Evolutionary conservation across 2,888 invertebrate species (phyloP), one percentile per base, ranked within the genome.

Genomic region (Drosophila anomelani): DNA sequence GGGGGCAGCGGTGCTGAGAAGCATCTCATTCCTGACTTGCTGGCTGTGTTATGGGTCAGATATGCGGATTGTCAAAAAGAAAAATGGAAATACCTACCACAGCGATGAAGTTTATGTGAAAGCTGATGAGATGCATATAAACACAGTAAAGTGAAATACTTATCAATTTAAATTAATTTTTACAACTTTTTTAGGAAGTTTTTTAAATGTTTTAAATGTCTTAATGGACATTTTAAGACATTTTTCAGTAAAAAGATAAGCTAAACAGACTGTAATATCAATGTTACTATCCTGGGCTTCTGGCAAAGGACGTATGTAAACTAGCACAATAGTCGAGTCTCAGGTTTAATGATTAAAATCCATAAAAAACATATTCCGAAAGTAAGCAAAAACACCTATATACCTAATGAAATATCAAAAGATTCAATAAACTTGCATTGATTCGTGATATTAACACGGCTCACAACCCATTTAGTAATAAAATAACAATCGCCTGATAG

Each of bases 1-100:
- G 54, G 44, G 54, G 66, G 49, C 47, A 34, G 34, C 15, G 41
- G 20, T 26, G 26, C 43, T 58, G 32, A 17, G 60, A 80, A 56
- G 17, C n/a, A 34, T 61, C 38, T 32, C 55, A 44, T 44, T 44
- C 61, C 15, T 20, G 64, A 29, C 26, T 53, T 51, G 64, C 8
- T 34, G 64, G 36, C 34, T 41, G 51, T 51, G 34, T 53, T 53
- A 12, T 17, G 62, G 62, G 51, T 44, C 62, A 66, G 44, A 62
- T 29, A 51, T 34, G 17, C 17, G 41, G 46, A 46, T 44, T 47
- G 47, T 26, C 32, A 17, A 26, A 49, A 23, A 47, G 20, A 39
- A 49, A 32, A 12, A n/a, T 3, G 32, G 32, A 4, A 23, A 47
- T 10, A 29, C 46, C 46, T 6, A 29, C 46, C 29, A 47, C 46